These are phyloP conservation scores for Noctua comes DNA, from an alignment of 2,888 invertebrate genomes.

Conservation along the genomic window DNA sequence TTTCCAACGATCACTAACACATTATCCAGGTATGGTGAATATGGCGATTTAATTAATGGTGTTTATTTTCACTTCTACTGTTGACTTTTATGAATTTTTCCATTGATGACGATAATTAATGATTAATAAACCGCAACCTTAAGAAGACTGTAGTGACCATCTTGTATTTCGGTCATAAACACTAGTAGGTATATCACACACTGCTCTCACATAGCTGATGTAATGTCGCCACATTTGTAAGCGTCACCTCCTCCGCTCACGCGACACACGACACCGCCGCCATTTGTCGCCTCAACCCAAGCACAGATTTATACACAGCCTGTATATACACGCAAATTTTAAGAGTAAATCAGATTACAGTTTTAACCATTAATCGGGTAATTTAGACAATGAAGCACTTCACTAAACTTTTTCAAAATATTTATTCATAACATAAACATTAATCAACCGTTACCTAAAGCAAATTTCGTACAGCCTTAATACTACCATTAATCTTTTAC, in stretches of 20 bases:
- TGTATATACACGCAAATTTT: slow-evolving; percentile 14
- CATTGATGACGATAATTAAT: background rate
- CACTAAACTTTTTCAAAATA: slow-evolving; percentile 64
- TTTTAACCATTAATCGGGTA: background rate
- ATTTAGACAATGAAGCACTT: slow-evolving; percentile 31
- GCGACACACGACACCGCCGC: slow-evolving; percentile 42
- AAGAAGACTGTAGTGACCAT: background rate
- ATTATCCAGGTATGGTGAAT: background rate
- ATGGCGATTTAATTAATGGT: background rate
- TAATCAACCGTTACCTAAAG: slow-evolving; percentile 65
- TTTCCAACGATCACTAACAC: background rate
- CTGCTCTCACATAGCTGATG: slow-evolving; percentile 26
- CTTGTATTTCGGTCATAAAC: slow-evolving; percentile 11
- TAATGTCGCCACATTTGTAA: slow-evolving; percentile 56
- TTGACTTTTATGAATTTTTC: background rate
- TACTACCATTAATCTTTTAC: slow-evolving; percentile 71
- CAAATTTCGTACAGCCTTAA: slow-evolving; percentile 65
- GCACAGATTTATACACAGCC: slow-evolving; percentile 48
- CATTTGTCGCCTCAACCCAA: slow-evolving; percentile 49
- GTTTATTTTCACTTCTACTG: background rate
- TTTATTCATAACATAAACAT: slow-evolving; percentile 62
- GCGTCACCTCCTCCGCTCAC: slow-evolving; percentile 45
- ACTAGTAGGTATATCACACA: background rate
- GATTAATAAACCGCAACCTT: background rate
- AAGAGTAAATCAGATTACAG: slow-evolving; percentile 20